These are phyloP conservation scores for Scaptomyza flava DNA, from an alignment of 2,888 invertebrate genomes.

Conservation along the genomic window DNA sequence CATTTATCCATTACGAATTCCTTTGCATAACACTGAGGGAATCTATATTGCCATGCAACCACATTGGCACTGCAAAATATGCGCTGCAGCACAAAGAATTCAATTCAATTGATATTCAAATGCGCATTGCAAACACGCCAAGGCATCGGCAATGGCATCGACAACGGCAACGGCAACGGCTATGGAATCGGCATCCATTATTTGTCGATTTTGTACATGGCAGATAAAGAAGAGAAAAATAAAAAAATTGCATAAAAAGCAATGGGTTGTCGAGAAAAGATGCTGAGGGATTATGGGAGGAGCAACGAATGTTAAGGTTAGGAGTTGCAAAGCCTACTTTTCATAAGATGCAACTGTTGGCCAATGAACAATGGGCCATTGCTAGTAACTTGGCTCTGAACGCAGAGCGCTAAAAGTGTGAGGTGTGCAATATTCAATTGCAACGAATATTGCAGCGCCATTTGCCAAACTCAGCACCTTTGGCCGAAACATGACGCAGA, in stretches of 20 bases:
- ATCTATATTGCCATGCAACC: slow-evolving; percentile 71
- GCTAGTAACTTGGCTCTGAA: slow-evolving; percentile 38
- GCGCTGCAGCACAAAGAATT: slow-evolving; percentile 73
- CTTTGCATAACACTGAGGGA: slow-evolving; percentile 66
- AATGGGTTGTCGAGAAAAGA: slow-evolving; percentile 10
- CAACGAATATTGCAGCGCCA: slow-evolving; percentile 65
- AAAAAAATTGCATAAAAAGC: slow-evolving; percentile 27
- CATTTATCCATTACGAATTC: slow-evolving; percentile 68
- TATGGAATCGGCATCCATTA: slow-evolving; percentile 63
- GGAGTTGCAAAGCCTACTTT: slow-evolving; percentile 36
- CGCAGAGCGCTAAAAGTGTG: slow-evolving; percentile 29
- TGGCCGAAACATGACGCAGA: slow-evolving; percentile 55
- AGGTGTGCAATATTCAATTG: slow-evolving; percentile 59
- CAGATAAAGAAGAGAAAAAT: slow-evolving; percentile 25
- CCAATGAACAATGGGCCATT: slow-evolving; percentile 64
- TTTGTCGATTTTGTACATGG: slow-evolving; percentile 77
- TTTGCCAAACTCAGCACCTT: slow-evolving; percentile 72
- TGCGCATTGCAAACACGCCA: slow-evolving; percentile 66
- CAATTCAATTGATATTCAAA: slow-evolving; percentile 81
- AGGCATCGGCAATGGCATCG: slow-evolving; percentile 44
- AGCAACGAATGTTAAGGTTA: slow-evolving; percentile 14
- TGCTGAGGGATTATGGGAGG: slow-evolving; percentile 3
- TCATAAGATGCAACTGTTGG: slow-evolving; percentile 56
- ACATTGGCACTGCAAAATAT: slow-evolving; percentile 60
- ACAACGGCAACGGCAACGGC: slow-evolving; percentile 24